These are phyloP conservation scores for Meganola albula DNA, from an alignment of 2,888 invertebrate genomes.

Conservation along the genomic window DNA sequence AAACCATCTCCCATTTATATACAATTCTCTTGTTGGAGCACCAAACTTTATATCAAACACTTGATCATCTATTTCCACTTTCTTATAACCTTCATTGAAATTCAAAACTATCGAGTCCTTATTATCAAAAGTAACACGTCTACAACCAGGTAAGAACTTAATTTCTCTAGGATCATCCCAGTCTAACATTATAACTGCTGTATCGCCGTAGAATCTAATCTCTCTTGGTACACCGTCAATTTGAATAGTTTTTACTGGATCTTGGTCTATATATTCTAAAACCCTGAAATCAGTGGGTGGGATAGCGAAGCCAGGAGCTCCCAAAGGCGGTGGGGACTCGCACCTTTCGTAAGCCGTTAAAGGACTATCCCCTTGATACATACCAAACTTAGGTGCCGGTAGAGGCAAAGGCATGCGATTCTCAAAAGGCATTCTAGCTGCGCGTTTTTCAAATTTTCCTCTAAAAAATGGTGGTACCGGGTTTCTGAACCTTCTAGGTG, in stretches of 20 bases:
- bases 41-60: slow-evolving; percentile 90
- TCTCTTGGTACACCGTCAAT: slow-evolving; percentile 89
- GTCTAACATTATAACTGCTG: slow-evolving; percentile 89
- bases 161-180: slow-evolving; percentile 92
- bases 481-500: slow-evolving; percentile 52
- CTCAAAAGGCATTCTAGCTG: slow-evolving; percentile 46
- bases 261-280: slow-evolving; percentile 70
- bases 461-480: slow-evolving; percentile 50
- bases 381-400: slow-evolving; percentile 57
- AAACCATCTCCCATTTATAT: slow-evolving; percentile 91
- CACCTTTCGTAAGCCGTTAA: slow-evolving; percentile 51
- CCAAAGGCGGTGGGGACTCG: slow-evolving; percentile 56
- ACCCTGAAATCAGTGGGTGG: slow-evolving; percentile 58
- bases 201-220: slow-evolving; percentile 91
- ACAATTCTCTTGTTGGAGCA: slow-evolving; percentile 93
- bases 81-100: slow-evolving; percentile 84
- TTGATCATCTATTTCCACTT: slow-evolving; percentile 84
- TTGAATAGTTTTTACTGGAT: slow-evolving; percentile 87
- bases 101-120: slow-evolving; percentile 81
- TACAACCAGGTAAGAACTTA: slow-evolving; percentile 87
- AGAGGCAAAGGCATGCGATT: slow-evolving; percentile 44
- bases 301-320: slow-evolving; percentile 51
- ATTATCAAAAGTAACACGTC: slow-evolving; percentile 86
- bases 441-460: slow-evolving; percentile 53
- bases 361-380: slow-evolving; percentile 56